Percentiles rank a stretch among this genome's conserved stretches.
Evolutionary conservation across 2,113 vertebrate genomes (phyloP).

Genomic region (Micromys minutus): DNA sequence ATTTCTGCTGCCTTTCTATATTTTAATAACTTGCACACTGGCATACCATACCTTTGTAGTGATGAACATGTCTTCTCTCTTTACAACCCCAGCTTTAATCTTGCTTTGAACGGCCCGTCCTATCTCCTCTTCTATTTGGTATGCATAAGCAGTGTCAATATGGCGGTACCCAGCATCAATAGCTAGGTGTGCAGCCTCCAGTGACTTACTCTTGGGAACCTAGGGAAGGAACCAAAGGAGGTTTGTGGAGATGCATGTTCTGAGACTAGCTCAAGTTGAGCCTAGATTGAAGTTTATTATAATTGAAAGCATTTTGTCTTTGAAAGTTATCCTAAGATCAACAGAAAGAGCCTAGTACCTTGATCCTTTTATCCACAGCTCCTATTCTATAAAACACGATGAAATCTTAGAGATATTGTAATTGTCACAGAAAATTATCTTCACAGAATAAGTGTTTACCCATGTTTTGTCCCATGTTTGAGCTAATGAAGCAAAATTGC

Average conservation of each 20-base stretch:
- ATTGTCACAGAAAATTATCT: background rate
- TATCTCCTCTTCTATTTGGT: conserved; percentile 59
- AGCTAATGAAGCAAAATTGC: background rate
- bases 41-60: conserved; percentile 41
- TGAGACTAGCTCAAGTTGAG: background rate
- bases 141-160: conserved; percentile 58
- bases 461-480: background rate
- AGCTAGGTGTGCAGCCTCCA: background rate
- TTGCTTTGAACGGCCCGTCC: conserved; percentile 12
- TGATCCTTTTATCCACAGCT: background rate
- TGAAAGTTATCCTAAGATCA: background rate
- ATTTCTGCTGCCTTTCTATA: background rate
- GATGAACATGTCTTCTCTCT: conserved; percentile 61
- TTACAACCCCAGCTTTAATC: conserved; percentile 30
- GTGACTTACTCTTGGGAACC: background rate
- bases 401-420: background rate
- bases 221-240: background rate
- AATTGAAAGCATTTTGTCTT: background rate
- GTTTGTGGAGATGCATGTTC: background rate
- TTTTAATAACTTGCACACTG: background rate
- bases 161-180: conserved; percentile 38
- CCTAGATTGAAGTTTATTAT: background rate
- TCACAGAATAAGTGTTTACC: background rate
- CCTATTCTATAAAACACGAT: background rate
- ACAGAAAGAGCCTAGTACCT: background rate